Evolutionary conservation across 2,888 invertebrate species (phyloP).

Genomic region (Mythimna loreyi): DNA sequence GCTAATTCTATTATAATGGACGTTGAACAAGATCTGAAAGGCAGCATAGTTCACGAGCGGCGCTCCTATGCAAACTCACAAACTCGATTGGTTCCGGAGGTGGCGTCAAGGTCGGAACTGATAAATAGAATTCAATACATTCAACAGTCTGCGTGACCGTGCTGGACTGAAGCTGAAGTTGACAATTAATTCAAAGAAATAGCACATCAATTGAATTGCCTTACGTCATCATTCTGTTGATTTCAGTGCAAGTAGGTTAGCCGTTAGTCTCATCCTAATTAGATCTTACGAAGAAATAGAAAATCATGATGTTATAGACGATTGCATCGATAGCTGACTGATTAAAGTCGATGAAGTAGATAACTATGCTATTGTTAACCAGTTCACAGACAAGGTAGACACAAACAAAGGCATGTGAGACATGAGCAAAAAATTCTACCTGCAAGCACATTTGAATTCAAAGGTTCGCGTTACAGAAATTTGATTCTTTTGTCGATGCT

Average conservation of each 20-base stretch:
- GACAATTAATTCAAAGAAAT: slow-evolving; percentile 77
- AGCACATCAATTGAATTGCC: slow-evolving; percentile 63
- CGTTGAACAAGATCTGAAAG: slow-evolving; percentile 58
- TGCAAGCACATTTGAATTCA: slow-evolving; percentile 70
- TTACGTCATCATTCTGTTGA: slow-evolving; percentile 62
- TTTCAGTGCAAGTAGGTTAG: slow-evolving; percentile 54
- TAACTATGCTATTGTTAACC: slow-evolving; percentile 68
- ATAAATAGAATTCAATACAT: slow-evolving; percentile 81
- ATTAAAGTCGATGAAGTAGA: slow-evolving; percentile 63
- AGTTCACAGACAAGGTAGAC: slow-evolving; percentile 68
- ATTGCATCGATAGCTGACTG: slow-evolving; percentile 60
- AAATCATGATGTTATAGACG: slow-evolving; percentile 50
- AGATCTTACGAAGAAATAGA: slow-evolving; percentile 54
- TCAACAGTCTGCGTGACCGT: slow-evolving; percentile 74
- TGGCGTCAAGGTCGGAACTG: slow-evolving; percentile 80
- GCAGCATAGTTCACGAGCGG: slow-evolving; percentile 67
- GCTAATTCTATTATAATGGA: slow-evolving; percentile 54
- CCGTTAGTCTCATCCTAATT: slow-evolving; percentile 56
- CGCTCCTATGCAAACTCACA: slow-evolving; percentile 76
- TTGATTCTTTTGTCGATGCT: slow-evolving; percentile 63
- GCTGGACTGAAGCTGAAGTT: slow-evolving; percentile 68
- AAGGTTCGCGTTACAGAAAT: slow-evolving; percentile 62
- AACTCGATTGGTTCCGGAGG: slow-evolving; percentile 81
- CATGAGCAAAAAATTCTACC: slow-evolving; percentile 79
- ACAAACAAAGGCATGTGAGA: slow-evolving; percentile 76